Evolutionary conservation across 1,140 invertebrate species (phyloP), one percentile per base, ranked within the genome.

Genomic region (Zaprionus davidi): DNA sequence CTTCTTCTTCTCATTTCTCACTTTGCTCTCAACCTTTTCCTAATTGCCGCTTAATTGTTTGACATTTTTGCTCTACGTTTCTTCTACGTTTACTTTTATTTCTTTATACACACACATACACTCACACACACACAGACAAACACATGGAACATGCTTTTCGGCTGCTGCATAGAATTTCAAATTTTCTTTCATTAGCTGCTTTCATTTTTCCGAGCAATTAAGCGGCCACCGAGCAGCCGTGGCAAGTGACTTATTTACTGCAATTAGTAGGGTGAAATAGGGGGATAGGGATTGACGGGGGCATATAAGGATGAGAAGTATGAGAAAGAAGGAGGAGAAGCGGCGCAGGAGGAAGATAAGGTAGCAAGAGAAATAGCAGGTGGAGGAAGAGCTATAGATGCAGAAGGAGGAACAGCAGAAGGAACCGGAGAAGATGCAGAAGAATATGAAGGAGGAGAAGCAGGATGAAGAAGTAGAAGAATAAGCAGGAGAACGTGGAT

Each of bases 181-280:
- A 77, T 73, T 28, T 68, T 57, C 28, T 26, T 34, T 64, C 49
- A 60, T 76, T 57, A 58, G 60, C 60, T 65, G 67, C 22, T 26
- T 26, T 28, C 26, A 49, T 36, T 62, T 63, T 74, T 41, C 41
- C 60, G 38, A 64, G 71, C 62, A 78, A 78, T 78, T 78, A 78
- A 65, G 55, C 22, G 13, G 20, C 44, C 3, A 41, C 34, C 34
- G 51, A 56, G 36, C 24, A 58, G 24, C 34, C 34, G 36, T 57
- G 56, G 22, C 49, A 76, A 76, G 70, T 77, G 74, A 77, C 46
- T 74, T 73, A 74, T 74, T 69, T 69, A 74, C 59, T 78, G 65
- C 76, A 78, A 69, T 70, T 64, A 60, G 70, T 41, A 24, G 20
- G 22, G 20, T 13, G 20, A 24, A 6, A 41, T 2, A 41, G 20